Evolutionary conservation across 2,888 invertebrate genomes (phyloP), one percentile per base, ranked within the genome.

Genomic region (Caenorhabditis japonica): DNA sequence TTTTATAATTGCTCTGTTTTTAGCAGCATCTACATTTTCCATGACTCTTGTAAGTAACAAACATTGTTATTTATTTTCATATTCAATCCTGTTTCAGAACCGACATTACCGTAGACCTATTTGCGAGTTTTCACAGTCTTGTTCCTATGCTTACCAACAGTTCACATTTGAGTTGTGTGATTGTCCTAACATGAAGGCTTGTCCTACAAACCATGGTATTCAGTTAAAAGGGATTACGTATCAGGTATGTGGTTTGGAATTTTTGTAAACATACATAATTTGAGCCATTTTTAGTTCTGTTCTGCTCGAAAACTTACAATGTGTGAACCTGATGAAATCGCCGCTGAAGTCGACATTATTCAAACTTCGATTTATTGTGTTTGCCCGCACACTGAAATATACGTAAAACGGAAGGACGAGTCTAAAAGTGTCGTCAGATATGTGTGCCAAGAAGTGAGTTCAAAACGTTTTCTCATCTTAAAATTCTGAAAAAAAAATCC

Each of bases 351-450:
- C 21, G 41, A 62, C n/a, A 53, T 51, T 0, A 47, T 81, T 0
- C 77, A 79, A 52, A 81, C 79, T 7, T 72, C 77, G 4, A 59
- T 81, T 12, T 76, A 71, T 49, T 81, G 81, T 38, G 43, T 70
- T 4, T 81, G 81, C 47, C 58, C 73, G 0, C 23, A 53, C 2
- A 46, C 64, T 23, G 21, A 60, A 19, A 55, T 56, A 12, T 64
- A 70, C 21, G 34, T 62, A 1, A 66, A 74, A 19, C 61, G 61
- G 21, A 55, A 27, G 13, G 47, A 27, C 5, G 15, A 17, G 3
- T 17, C 27, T 0, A 46, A 39, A 4, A 44, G 13, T 1, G 61
- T 34, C 15, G 55, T 46, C 5, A 62, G 75, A 60, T 77, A 71
- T 51, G 51, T 68, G 23, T 77, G 77, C 34, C 44, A 71, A 36